Evolutionary conservation across 2,113 vertebrate genomes (phyloP), one percentile per base, ranked within the genome.

Genomic region (Nycticryphes semicollaris): DNA sequence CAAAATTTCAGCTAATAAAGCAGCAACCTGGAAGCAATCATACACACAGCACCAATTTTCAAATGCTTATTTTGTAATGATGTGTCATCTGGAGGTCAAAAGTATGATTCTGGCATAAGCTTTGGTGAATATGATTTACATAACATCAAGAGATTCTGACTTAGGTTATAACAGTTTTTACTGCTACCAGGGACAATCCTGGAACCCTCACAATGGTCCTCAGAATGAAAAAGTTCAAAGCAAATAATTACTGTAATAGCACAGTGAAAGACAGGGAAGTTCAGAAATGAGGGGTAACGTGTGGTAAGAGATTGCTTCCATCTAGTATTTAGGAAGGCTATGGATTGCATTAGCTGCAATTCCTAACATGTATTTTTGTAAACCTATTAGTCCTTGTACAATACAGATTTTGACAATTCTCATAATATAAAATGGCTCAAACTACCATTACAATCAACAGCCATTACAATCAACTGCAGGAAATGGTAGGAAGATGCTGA

Each of bases 371-470:
- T 80, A 37, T 89, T 96, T 97, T 91, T 90, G 66, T 95, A 96
- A 97, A 97, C 48, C 47, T 94, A 16, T 83, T 28, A 94, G 69
- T 82, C 86, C 60, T 81, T 77, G 88, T 89, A 95, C 95, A 95
- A 97, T 93, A 97, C 54, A 82, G 91, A 97, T 96, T 96, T 97
- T 97, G 96, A 97, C 96, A 98, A 94, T 97, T 98, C 92, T 53
- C 47, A 83, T 95, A 97, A 94, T 86, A 97, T 69, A 89, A 96
- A 97, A 97, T 94, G 92, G 77, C 81, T 97, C 78, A 83, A 97
- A 97, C 77, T 95, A 97, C 97, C 91, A 96, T 96, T 97, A 96
- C 97, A 98, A 98, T 97, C 97, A 98, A 93, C 93, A 98, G 90
- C 89, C 96, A 97, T 97, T 98, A 96, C 96, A 98, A 98, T 98